phyloP scores from a whole-genome alignment of 1,140 invertebrate genomes.

The Semibalanus balanoides region DNA sequence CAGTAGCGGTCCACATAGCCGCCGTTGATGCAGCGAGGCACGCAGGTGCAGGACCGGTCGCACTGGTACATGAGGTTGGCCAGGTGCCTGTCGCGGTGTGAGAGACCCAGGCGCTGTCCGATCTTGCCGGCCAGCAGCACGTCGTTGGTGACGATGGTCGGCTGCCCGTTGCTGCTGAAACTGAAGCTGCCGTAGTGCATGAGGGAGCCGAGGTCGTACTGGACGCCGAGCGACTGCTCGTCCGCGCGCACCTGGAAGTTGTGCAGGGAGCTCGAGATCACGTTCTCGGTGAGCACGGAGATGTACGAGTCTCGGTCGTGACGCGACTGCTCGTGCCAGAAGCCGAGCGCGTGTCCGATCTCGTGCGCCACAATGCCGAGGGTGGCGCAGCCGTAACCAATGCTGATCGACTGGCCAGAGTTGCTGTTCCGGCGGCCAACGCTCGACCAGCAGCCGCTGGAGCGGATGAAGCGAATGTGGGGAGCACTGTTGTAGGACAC shows the following conservation, averaged over 20 bases:
- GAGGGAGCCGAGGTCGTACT: conserved; percentile 13
- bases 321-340: conserved; percentile 31
- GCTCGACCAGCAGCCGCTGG: conserved; percentile 23
- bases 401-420: conserved; percentile 24
- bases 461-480: no score
- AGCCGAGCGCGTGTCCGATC: conserved; percentile 29
- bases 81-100: no score
- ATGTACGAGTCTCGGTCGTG: conserved; percentile 28
- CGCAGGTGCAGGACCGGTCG: no score
- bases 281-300: conserved; percentile 16
- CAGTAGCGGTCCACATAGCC: no score
- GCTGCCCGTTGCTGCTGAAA: conserved; percentile 6
- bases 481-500: no score
- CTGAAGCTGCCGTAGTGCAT: conserved; percentile 14
- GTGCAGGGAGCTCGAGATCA: background rate
- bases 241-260: conserved; percentile 11
- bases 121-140: no score
- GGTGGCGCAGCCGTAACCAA: conserved; percentile 27
- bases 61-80: no score
- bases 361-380: conserved; percentile 28
- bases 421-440: conserved; percentile 20
- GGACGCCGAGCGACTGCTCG: conserved; percentile 9
- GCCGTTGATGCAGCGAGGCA: no score
- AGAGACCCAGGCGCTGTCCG: no score
- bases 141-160: conserved; percentile 9